phyloP scores from a whole-genome alignment of 2,888 invertebrate species.

The Acleris holmiana region DNA sequence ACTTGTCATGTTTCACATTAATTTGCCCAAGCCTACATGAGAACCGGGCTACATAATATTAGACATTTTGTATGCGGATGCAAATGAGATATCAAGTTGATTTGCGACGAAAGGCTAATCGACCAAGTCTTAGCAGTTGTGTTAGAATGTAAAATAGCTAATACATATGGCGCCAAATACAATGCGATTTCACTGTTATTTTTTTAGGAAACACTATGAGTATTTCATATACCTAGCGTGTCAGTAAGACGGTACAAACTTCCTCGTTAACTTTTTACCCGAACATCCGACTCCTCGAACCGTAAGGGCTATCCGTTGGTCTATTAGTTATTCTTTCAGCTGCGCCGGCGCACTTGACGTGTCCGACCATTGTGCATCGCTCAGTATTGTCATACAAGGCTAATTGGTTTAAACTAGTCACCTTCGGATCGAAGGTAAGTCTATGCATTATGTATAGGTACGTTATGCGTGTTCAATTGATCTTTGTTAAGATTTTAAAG shows the following conservation, averaged over 20 bases:
- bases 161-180: too few relatives aligned
- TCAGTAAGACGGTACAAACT: constrained; percentile 4
- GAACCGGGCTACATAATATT: too few relatives aligned
- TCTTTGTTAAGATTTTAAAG: background rate
- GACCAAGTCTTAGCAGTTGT: too few relatives aligned
- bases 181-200: too few relatives aligned
- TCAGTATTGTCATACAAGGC: constrained; percentile 26
- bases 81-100: too few relatives aligned
- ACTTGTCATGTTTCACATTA: too few relatives aligned
- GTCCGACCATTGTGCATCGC: constrained; percentile 27
- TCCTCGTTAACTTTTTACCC: constrained; percentile 17
- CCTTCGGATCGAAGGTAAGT: constrained; percentile 29
- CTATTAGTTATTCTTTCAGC: constrained; percentile 23
- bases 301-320: background rate
- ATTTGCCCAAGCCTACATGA: too few relatives aligned
- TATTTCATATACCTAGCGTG: background rate
- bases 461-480: background rate
- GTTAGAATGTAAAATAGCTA: too few relatives aligned
- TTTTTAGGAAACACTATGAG: background rate
- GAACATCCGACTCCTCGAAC: constrained; percentile 12
- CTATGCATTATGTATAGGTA: constrained; percentile 1
- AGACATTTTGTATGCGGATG: too few relatives aligned
- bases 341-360: constrained; percentile 2
- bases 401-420: constrained; percentile 32
- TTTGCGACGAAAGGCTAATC: too few relatives aligned